Evolutionary conservation across 2,113 vertebrate species (phyloP), one percentile per base, ranked within the genome.

Genomic region (Excalfactoria chinensis): DNA sequence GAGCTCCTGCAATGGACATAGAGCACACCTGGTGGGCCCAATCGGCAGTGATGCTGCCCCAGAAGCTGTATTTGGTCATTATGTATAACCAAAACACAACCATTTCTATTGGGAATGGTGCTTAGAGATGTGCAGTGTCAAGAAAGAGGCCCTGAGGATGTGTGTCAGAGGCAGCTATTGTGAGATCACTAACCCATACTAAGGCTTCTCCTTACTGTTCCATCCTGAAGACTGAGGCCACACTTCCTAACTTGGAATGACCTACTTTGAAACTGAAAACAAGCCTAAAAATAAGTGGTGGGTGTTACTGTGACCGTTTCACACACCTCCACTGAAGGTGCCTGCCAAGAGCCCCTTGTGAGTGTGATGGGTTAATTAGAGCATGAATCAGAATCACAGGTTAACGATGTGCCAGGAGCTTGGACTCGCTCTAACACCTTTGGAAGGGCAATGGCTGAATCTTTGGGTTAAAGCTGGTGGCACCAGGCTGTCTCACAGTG

Each of bases 1-100:
- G 99, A 98, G 53, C 99, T 99, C 97, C 99, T 99, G 95, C 5
- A 85, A 97, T 41, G 22, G 20, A 95, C 49, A 86, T 55, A 93
- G 59, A 64, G 46, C 28, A 82, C 35, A 43, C 0, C 0, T 35
- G 26, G 48, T 46, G 86, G 58, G 18, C 49, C 44, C 62, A 22
- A 17, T 3, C 0, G 1, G 63, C 55, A 75, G 48, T 1, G 3
- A n/a, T n/a, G 59, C 32, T 1, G 1, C 25, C 20, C 10, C 0
- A 0, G 72, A 46, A 55, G 16, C 26, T 66, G 35, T 34, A 30
- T 10, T 16, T 22, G 40, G 37, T 26, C 35, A 13, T 18, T n/a
- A 11, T 19, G 25, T 19, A 6, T 5, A 49, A 26, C 22, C 55
- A 55, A 26, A 22, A 55, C 20, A 13, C 1, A 1, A 34, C 5